Base-by-base conservation (phyloP, 1,140 invertebrate species). In the Drosophila nigrodunni region DNA sequence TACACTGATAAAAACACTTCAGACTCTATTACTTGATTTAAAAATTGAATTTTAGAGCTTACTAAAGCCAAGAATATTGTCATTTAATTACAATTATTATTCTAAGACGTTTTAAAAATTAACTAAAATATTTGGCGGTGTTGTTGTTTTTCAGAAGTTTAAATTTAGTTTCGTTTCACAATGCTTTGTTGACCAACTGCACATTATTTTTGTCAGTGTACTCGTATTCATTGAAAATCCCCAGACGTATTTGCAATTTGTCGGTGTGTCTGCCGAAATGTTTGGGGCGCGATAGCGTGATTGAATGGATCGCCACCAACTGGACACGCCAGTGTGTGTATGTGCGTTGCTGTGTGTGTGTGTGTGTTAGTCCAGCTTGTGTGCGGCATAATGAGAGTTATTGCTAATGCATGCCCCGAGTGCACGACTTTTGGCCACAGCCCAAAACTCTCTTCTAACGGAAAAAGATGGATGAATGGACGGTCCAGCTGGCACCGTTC, bases 311-410 rank as follows among this genome's bases (percentile, higher is more conserved):
- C 77, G 75, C 75, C 65, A 69, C 25, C 6, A 66, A 57, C 66
- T 52, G 59, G 49, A 58, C 59, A 52, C 30, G 49, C 25, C 52
- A n/a, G 67, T 44, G 64, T 67, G 62, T 34, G 59, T 58, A 49
- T 39, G 47, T 59, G 30, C 18, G 52, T 55, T 15, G 15, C 1
- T 55, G 66, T 47, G 68, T 41, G 57, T 67, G 61, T 37, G 54
- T 62, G 21, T 18, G 49, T 55, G 25, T 30, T 4, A 30, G 25
- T 6, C 6, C 25, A 30, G 25, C 25, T 30, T 30, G 25, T 30
- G 57, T 65, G 68, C 67, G 49, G 70, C 79, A 83, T 87, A 87
- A 87, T 87, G 80, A 87, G 83, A 88, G 83, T 87, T 87, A 87
- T 83, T 71, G 82, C 83, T 87, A 87, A 87, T 87, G 82, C 82